Percentiles rank a stretch among this genome's conserved stretches.
These are phyloP conservation scores for Callaeas wilsoni DNA, from an alignment of 2,113 vertebrate genomes.

Conservation along the genomic window DNA sequence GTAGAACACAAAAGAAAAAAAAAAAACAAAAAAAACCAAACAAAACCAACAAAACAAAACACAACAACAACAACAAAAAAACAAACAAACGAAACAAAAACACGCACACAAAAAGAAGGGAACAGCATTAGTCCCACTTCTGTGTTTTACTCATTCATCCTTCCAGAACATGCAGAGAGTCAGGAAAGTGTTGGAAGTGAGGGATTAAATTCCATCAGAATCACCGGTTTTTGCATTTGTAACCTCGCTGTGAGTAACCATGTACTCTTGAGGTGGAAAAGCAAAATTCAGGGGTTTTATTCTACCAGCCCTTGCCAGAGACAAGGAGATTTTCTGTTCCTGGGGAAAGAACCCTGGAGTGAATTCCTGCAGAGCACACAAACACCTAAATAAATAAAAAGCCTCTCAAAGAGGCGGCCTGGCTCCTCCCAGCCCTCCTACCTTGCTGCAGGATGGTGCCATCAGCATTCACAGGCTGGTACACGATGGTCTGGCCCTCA, in stretches of 20 bases:
- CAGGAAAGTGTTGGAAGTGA: background rate
- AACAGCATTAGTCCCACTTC: slow-evolving; percentile 77
- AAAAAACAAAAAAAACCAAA: background rate
- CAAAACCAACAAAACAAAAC: background rate
- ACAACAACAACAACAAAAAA: too few relatives aligned
- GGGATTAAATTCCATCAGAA: background rate
- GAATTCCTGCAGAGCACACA: background rate
- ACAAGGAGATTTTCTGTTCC: background rate
- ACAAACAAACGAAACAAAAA: background rate
- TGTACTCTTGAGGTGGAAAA: accelerated
- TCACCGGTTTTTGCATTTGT: background rate
- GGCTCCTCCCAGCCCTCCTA: slow-evolving; percentile 50
- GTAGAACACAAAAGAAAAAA: slow-evolving; percentile 55
- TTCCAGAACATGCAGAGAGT: background rate
- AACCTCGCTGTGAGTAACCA: background rate
- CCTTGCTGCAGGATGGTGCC: slow-evolving; percentile 97
- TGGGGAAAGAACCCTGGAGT: background rate
- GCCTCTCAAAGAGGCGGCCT: background rate
- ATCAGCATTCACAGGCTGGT: slow-evolving; percentile 97
- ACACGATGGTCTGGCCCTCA: slow-evolving; percentile 97
- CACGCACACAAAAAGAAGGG: slow-evolving; percentile 75
- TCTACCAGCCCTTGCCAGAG: background rate
- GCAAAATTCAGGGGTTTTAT: background rate
- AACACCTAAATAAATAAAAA: background rate
- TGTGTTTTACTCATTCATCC: slow-evolving; percentile 33